A percentile compares a stretch with the other conserved stretches of the same genome.
phyloP scores from a whole-genome alignment of 2,888 invertebrate genomes.

The Electrophaes corylata region DNA sequence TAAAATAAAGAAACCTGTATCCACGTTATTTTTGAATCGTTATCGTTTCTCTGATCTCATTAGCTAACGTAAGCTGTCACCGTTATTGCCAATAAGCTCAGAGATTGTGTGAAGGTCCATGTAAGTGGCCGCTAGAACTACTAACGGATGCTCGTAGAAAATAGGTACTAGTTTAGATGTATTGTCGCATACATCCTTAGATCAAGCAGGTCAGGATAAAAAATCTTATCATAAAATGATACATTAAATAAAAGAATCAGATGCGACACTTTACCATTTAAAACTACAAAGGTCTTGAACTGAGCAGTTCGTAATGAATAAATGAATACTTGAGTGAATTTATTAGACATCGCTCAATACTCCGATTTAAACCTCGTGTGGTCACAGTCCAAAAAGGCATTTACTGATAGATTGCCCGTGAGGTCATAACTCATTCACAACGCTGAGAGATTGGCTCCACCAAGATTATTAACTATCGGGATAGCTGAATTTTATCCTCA shows the following conservation, averaged over 20 bases:
- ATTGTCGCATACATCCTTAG: too few relatives aligned
- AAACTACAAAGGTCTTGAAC: not conserved
- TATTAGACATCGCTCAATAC: not conserved
- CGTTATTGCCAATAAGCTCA: too few relatives aligned
- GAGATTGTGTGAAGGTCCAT: too few relatives aligned
- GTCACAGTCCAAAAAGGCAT: not conserved
- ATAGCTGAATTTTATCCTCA: constrained; percentile 9
- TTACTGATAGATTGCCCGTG: constrained; percentile 21
- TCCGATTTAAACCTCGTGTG: not conserved
- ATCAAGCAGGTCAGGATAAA: too few relatives aligned
- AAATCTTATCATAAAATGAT: too few relatives aligned
- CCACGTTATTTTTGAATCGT: too few relatives aligned
- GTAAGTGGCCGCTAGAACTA: too few relatives aligned
- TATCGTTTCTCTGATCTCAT: too few relatives aligned
- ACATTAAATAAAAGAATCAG: not conserved
- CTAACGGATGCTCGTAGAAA: too few relatives aligned
- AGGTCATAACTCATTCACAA: constrained; percentile 22
- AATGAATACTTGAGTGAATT: not conserved
- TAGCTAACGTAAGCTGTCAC: too few relatives aligned
- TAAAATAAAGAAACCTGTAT: too few relatives aligned
- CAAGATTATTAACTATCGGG: constrained; percentile 20
- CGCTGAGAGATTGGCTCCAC: constrained; percentile 19
- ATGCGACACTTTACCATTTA: not conserved
- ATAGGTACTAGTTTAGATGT: too few relatives aligned
- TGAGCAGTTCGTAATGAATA: not conserved